Conservation (phyloP, 2,888 invertebrate genomes). For the Xylota sylvarum region DNA sequence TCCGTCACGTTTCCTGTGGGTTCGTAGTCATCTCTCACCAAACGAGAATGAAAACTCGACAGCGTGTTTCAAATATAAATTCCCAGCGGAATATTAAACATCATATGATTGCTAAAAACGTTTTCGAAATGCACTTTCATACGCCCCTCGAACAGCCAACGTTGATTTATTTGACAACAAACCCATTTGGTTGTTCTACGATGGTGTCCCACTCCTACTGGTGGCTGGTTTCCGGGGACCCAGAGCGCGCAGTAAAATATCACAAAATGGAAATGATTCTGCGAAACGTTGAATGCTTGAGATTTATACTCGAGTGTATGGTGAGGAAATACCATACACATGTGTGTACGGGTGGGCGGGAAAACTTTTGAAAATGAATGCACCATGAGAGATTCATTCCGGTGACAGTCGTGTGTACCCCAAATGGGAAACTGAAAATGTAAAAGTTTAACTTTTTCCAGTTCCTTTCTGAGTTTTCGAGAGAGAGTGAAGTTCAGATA, state of each 20-base stretch:
- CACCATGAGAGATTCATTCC: conserved; percentile 30
- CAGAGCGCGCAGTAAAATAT: conserved; percentile 23
- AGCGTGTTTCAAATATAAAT: conserved; percentile 46
- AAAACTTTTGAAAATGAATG: conserved; percentile 46
- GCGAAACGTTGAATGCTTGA: conserved; percentile 1
- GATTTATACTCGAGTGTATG: conserved; percentile 34
- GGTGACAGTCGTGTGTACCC: background rate
- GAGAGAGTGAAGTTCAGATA: conserved; percentile 32
- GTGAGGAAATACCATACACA: background rate
- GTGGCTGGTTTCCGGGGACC: background rate
- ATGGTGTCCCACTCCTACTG: background rate
- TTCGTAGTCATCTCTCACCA: background rate
- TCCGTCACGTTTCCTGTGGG: background rate
- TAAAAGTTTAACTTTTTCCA: conserved; percentile 9
- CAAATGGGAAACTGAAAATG: conserved; percentile 30
- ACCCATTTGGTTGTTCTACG: conserved; percentile 42
- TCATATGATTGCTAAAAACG: conserved; percentile 52
- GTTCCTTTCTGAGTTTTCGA: background rate
- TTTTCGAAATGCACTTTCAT: conserved; percentile 62
- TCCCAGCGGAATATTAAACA: conserved; percentile 51
- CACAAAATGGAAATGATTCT: conserved; percentile 19
- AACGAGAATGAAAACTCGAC: conserved; percentile 10
- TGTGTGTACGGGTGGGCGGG: conserved; percentile 11
- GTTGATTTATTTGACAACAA: conserved; percentile 72
- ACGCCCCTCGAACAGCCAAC: conserved; percentile 35